Evolutionary conservation across 2,113 vertebrate species (phyloP).

Genomic region (Naja naja): DNA sequence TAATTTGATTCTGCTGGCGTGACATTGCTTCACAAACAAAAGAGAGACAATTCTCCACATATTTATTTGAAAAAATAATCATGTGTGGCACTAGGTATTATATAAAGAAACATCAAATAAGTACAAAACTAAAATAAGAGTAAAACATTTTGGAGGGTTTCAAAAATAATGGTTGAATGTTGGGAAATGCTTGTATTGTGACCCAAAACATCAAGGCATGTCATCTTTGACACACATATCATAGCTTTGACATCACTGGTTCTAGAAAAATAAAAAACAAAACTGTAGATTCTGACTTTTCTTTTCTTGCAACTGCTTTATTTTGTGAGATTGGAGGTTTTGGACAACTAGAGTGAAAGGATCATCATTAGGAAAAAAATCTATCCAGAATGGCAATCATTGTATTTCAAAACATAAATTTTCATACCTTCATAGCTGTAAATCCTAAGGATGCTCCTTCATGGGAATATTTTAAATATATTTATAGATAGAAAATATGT

Average conservation of each 20-base stretch:
- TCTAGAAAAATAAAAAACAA: background rate
- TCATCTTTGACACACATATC: background rate
- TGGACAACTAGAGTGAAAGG: background rate
- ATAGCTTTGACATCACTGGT: background rate
- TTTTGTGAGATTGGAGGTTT: background rate
- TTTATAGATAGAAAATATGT: background rate
- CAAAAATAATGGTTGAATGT: background rate
- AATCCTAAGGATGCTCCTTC: background rate
- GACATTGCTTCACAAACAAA: background rate
- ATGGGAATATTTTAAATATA: background rate
- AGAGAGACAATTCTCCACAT: background rate
- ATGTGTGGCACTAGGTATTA: background rate
- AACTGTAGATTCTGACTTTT: background rate
- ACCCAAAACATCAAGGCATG: background rate
- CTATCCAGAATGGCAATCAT: background rate
- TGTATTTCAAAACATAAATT: background rate
- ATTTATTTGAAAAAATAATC: background rate
- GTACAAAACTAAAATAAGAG: background rate
- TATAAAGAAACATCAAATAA: background rate
- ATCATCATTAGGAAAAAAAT: background rate
- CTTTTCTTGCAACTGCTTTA: background rate
- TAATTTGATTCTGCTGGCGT: background rate
- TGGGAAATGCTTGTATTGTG: background rate
- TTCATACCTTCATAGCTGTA: background rate
- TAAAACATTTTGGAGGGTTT: background rate